Percentiles rank a stretch among this genome's conserved stretches.
Conservation (phyloP, 2,888 invertebrate species). For the Drosophila nr. perissopoda region DNA sequence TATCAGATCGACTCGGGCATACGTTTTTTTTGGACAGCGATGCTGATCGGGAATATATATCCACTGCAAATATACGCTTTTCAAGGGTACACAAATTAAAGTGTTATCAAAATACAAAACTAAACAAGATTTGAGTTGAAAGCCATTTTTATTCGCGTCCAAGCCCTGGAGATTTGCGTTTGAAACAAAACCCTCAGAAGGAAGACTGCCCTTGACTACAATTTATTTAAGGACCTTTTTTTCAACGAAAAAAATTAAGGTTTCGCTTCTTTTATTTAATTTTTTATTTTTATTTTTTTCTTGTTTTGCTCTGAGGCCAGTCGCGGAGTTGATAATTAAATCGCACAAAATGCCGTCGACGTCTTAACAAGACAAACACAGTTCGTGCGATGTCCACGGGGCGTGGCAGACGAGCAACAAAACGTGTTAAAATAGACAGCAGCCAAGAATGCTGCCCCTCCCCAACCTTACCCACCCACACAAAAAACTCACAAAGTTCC, state of each 20-base stretch:
- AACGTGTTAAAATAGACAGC: conserved; percentile 74
- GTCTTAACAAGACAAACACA: conserved; percentile 72
- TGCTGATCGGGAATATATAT: neutral
- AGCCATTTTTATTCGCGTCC: neutral
- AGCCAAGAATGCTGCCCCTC: conserved; percentile 6
- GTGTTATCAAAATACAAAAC: neutral
- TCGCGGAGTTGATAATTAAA: conserved; percentile 71
- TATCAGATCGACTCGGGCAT: neutral
- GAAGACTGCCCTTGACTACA: neutral
- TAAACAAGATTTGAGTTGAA: neutral
- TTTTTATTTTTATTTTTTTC: neutral
- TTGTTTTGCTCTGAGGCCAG: conserved; percentile 12
- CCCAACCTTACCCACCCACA: neutral
- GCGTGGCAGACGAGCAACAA: conserved; percentile 48
- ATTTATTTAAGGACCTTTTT: conserved; percentile 25
- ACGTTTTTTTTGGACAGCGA: no score
- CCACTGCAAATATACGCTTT: neutral
- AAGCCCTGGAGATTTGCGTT: neutral
- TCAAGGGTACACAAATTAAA: neutral
- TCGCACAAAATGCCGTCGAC: conserved; percentile 58
- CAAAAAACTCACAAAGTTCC: neutral
- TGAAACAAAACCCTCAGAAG: no score
- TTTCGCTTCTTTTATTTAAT: conserved; percentile 11
- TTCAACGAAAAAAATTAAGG: conserved; percentile 21
- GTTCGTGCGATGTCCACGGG: conserved; percentile 49